Percentiles rank a stretch among this genome's conserved stretches.
Conservation (phyloP, 53 echinoderm and acorn worm genomes). For the Pentamera pediparva region DNA sequence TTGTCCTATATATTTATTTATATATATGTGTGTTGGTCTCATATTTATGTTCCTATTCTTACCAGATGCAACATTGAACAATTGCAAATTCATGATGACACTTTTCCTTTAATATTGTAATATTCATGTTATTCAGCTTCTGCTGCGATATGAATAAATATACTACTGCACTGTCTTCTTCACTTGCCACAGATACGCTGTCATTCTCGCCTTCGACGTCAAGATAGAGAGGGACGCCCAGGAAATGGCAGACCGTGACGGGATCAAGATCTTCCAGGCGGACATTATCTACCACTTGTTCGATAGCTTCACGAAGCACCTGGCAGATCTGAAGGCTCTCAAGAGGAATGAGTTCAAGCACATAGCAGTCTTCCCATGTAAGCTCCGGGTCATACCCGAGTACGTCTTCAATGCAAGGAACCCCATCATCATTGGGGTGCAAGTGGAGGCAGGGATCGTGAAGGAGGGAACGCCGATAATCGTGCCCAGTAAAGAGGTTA, state of each 20-base stretch:
- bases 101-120: not conserved
- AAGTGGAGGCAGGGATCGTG: conserved; percentile 78
- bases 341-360: conserved; percentile 82
- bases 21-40: too few relatives aligned
- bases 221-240: conserved; percentile 91
- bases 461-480: conserved; percentile 95
- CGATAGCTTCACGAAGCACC: conserved; percentile 86
- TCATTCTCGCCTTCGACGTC: conserved; percentile 96
- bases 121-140: too few relatives aligned
- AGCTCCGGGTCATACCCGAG: conserved; percentile 63
- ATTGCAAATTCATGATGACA: not conserved
- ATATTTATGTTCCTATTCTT: too few relatives aligned
- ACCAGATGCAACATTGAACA: not conserved
- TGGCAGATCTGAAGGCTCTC: conserved; percentile 61
- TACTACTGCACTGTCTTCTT: not conserved
- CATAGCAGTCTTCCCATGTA: conserved; percentile 97
- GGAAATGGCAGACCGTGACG: conserved; percentile 94
- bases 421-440: conserved; percentile 85
- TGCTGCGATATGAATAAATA: too few relatives aligned
- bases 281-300: conserved; percentile 99
- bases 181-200: conserved; percentile 61
- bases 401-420: conserved; percentile 88
- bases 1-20: too few relatives aligned
- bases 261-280: conserved; percentile 90
- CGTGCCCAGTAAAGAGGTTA: conserved; percentile 86